Conservation (phyloP, 2,113 vertebrate genomes). For the Gnathonemus longibarbis region DNA sequence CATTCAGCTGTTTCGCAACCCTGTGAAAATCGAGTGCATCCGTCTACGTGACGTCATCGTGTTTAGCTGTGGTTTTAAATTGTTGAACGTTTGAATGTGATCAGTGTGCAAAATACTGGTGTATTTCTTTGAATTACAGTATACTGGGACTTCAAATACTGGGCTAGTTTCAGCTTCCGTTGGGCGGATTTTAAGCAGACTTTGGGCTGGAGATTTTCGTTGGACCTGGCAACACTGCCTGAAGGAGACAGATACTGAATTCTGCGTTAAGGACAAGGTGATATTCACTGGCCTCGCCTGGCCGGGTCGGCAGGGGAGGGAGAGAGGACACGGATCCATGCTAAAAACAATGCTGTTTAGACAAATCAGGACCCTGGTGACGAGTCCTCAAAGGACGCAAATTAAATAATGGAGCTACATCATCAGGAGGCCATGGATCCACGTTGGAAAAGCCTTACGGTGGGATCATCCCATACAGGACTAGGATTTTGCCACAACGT, state of each 20-base stretch:
- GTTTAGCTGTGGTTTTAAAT: no score
- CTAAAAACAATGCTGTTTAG: slow-evolving; percentile 49
- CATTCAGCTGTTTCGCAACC: no score
- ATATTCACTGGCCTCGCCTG: neutral
- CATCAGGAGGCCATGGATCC: slow-evolving; percentile 41
- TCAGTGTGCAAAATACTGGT: no score
- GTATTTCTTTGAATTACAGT: no score
- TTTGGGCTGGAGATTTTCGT: no score
- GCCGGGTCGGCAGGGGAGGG: slow-evolving; percentile 41
- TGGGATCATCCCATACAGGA: slow-evolving; percentile 44
- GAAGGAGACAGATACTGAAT: neutral
- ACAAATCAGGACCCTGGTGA: slow-evolving; percentile 50
- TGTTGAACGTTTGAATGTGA: no score
- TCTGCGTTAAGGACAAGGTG: neutral
- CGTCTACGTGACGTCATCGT: no score
- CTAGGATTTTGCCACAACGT: slow-evolving; percentile 40
- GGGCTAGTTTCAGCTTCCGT: no score
- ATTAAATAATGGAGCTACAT: slow-evolving; percentile 45
- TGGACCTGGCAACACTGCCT: neutral
- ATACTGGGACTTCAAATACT: no score
- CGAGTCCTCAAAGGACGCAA: slow-evolving; percentile 46
- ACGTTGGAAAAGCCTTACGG: slow-evolving; percentile 44
- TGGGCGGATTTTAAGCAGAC: no score
- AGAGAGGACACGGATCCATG: slow-evolving; percentile 47
- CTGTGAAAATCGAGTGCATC: no score